Conservation (phyloP, 2,888 invertebrate genomes). For the Drosophila melanosoma region DNA sequence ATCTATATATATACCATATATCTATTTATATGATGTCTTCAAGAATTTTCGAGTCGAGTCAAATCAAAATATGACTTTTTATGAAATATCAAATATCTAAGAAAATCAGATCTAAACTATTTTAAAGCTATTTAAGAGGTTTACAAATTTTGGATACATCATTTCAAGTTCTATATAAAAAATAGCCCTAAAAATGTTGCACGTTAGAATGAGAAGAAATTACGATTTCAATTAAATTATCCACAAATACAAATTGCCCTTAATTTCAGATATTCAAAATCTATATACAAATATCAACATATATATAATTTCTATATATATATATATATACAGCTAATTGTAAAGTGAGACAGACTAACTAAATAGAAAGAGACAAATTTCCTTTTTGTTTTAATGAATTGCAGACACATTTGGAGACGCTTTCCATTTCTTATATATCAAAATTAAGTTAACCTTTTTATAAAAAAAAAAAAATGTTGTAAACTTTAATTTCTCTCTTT, state of each 20-base stretch:
- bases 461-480: not conserved
- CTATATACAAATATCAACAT: no score
- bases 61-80: not conserved
- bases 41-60: not conserved
- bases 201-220: not conserved
- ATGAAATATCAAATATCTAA: not conserved
- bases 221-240: not conserved
- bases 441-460: no score
- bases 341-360: not conserved
- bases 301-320: not conserved
- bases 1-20: not conserved
- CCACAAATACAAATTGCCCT: not conserved
- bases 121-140: not conserved
- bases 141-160: no score
- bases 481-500: not conserved
- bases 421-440: no score
- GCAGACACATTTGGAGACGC: constrained; percentile 26
- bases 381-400: constrained; percentile 14
- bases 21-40: not conserved
- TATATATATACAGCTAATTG: not conserved
- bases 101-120: not conserved
- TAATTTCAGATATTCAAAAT: not conserved
- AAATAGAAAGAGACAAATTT: constrained; percentile 3
- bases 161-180: not conserved
- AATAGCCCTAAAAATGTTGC: not conserved